Evolutionary conservation across 2,113 vertebrate species (phyloP).

Genomic region (Telmatochromis bifrenatus): DNA sequence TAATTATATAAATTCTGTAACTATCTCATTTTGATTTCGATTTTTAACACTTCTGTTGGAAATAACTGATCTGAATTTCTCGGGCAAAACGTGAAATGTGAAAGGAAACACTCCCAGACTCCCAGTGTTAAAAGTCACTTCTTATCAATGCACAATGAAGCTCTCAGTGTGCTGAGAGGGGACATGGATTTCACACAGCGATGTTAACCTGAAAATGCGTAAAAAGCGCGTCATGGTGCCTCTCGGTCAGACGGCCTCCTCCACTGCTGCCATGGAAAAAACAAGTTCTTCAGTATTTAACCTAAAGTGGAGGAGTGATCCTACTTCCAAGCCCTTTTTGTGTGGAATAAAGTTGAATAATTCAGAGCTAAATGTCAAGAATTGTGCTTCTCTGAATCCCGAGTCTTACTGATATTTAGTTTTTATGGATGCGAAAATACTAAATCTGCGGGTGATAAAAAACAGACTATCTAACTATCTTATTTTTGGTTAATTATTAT

Average conservation of each 20-base stretch:
- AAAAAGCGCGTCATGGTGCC: slow-evolving; percentile 64
- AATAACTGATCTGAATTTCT: neutral
- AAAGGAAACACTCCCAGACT: neutral
- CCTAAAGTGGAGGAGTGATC: neutral
- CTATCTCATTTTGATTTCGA: neutral
- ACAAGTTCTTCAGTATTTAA: neutral
- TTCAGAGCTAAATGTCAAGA: neutral
- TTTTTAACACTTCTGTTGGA: neutral
- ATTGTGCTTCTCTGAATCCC: neutral
- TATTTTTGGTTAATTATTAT: slow-evolving; percentile 39
- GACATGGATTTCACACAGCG: slow-evolving; percentile 60
- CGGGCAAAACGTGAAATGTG: neutral
- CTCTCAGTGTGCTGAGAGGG: slow-evolving; percentile 52
- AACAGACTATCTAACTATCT: neutral
- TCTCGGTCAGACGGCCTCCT: slow-evolving; percentile 30
- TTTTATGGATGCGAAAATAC: neutral
- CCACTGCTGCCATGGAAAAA: neutral
- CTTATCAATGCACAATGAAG: slow-evolving; percentile 68
- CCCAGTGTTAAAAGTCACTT: slow-evolving; percentile 10
- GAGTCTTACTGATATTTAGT: neutral
- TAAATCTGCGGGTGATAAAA: neutral
- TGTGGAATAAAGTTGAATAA: neutral
- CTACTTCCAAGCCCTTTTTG: neutral
- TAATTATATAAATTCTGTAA: neutral
- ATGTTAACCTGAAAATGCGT: slow-evolving; percentile 67